Conservation (phyloP, 2,113 vertebrate species). For the Hypomesus transpacificus region DNA sequence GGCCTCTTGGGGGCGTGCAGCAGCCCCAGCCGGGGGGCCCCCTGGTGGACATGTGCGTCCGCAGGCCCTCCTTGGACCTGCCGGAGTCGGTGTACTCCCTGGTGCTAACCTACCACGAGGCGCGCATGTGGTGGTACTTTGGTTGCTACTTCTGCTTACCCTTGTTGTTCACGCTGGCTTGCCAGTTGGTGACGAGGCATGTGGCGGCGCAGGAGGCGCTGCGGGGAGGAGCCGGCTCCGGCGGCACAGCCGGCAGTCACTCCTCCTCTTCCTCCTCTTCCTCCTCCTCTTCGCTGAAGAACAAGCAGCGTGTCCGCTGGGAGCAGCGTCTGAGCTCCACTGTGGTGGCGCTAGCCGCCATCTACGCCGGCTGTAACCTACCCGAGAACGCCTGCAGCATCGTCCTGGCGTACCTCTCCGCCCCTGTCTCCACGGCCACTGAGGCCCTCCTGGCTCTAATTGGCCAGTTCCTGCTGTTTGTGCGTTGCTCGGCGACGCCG, state of each 20-base stretch:
- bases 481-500: conserved; percentile 79
- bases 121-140: conserved; percentile 93
- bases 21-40: conserved; percentile 7
- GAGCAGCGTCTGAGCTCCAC: conserved; percentile 79
- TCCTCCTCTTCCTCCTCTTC: conserved; percentile 35
- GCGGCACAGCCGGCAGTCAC: conserved; percentile 36
- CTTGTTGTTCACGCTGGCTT: conserved; percentile 87
- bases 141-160: conserved; percentile 96
- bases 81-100: conserved; percentile 83
- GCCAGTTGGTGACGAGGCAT: conserved; percentile 85
- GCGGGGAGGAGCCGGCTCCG: conserved; percentile 29
- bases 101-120: conserved; percentile 90
- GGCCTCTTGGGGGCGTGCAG: background rate
- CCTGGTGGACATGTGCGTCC: conserved; percentile 73
- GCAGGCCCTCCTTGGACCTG: conserved; percentile 76
- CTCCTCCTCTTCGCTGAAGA: conserved; percentile 18
- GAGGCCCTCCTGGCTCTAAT: conserved; percentile 77
- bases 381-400: conserved; percentile 85
- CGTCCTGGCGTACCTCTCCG: conserved; percentile 77
- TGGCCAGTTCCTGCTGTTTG: conserved; percentile 89
- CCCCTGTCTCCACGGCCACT: conserved; percentile 65
- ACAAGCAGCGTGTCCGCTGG: conserved; percentile 60
- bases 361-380: conserved; percentile 80
- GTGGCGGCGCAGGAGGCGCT: conserved; percentile 49
- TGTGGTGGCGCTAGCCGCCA: conserved; percentile 75